Evolutionary conservation across 2,797 vertebrate genomes (phyloP), one percentile per base, ranked within the genome.

Genomic region (Acanthurus lineatus): DNA sequence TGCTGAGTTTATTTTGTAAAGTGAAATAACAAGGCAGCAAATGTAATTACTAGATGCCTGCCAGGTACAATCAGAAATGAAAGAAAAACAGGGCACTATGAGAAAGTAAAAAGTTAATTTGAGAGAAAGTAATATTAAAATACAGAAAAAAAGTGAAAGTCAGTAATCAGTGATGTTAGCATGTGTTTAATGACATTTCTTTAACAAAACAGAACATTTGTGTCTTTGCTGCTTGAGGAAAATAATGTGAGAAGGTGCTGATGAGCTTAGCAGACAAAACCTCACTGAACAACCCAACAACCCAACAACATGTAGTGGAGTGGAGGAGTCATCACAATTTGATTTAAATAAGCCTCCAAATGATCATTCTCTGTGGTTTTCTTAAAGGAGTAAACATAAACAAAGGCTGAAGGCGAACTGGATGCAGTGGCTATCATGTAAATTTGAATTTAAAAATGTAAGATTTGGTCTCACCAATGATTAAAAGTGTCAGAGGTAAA

Each of bases 361-460:
- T 56, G 19, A 45, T 68, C 10, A 35, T 44, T 44, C n/a, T 38
- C 12, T 65, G 32, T 48, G 40, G 48, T 59, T 59, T 53, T 28
- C 17, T 44, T 44, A 19, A 73, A 71, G 57, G 7, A 0, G 35
- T 22, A 7, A 61, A 68, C 40, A 66, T 68, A 53, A 53, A 58
- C 66, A 62, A 59, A 15, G 68, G 47, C 59, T 71, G 52, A 67
- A 70, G 73, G 70, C 64, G 58, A 75, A 73, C 9, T 47, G 10
- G 17, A 40, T 61, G 60, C 54, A 17, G 9, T 12, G 74, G 67
- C 45, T 22, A 48, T 70, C 16, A 58, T 71, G 25, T 28, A 62
- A 81, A 57, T 57, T 28, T 52, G 69, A 85, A 73, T 79, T 32
- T 32, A 32, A 32, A 32, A 32, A 32, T 42, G 40, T 75, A 42